These are phyloP conservation scores for Leucophenga maculata DNA, from an alignment of 2,888 invertebrate species.

Conservation along the genomic window DNA sequence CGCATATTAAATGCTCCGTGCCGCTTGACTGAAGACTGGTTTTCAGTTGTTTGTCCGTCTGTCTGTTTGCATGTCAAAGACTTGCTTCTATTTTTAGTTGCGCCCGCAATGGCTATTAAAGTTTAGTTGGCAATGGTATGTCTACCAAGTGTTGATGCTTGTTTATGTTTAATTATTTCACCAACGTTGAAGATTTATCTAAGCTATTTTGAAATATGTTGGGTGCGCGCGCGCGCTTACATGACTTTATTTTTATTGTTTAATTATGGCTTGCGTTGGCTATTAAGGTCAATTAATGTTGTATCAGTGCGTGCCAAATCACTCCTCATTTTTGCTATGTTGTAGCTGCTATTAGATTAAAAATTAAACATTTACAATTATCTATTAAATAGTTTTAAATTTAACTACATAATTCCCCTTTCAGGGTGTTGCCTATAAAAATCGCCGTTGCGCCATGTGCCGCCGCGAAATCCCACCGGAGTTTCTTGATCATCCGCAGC, in stretches of 20 bases:
- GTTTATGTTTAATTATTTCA: not conserved
- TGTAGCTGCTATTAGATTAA: no score
- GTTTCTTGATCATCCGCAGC: conserved; percentile 87
- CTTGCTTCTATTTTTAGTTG: no score
- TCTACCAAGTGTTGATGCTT: not conserved
- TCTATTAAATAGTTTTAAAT: no score
- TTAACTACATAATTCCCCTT: no score
- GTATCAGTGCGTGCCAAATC: no score
- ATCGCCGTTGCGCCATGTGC: conserved; percentile 93
- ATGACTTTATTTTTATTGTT: not conserved
- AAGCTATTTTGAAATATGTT: not conserved
- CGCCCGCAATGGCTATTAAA: no score
- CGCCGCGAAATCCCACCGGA: conserved; percentile 90
- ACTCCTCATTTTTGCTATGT: no score
- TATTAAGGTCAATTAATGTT: not conserved
- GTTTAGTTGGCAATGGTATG: not conserved
- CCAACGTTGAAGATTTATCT: not conserved
- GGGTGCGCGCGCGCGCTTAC: not conserved
- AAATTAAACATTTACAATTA: no score
- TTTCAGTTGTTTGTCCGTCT: not conserved
- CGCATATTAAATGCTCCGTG: no score
- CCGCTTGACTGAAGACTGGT: not conserved
- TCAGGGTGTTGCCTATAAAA: conserved; percentile 87
- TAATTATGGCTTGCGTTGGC: no score
- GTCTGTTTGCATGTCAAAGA: no score